A percentile compares a stretch with the other conserved stretches of the same genome.
These are phyloP conservation scores for Vesta saturnalis DNA, from an alignment of 2,888 invertebrate species.

Conservation along the genomic window DNA sequence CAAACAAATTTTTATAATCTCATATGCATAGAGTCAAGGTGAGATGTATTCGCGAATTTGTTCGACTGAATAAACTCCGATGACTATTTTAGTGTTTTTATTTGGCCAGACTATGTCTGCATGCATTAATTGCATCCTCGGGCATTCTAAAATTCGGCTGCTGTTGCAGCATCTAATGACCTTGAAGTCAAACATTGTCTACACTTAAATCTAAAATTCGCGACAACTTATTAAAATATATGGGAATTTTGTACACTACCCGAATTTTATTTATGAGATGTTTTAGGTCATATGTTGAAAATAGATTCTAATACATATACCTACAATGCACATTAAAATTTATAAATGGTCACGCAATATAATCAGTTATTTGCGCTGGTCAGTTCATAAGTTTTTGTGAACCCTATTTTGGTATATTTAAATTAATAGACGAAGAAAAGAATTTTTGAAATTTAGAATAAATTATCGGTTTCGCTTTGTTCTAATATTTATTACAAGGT, in stretches of 20 bases:
- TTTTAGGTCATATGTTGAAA: too few relatives aligned
- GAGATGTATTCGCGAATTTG: slow-evolving; percentile 48
- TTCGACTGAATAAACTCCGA: slow-evolving; percentile 47
- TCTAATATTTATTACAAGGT: slow-evolving; percentile 14
- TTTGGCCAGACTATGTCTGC: slow-evolving; percentile 55
- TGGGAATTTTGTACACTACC: background rate
- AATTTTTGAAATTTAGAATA: slow-evolving; percentile 14
- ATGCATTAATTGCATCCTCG: slow-evolving; percentile 62
- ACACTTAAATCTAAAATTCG: slow-evolving; percentile 30
- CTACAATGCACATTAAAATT: background rate
- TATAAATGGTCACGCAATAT: slow-evolving; percentile 23
- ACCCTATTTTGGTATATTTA: background rate
- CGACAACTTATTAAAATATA: slow-evolving; percentile 20
- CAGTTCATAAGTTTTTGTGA: slow-evolving; percentile 28
- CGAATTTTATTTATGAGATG: too few relatives aligned
- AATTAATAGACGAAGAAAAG: background rate
- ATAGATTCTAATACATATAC: too few relatives aligned
- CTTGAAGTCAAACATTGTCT: slow-evolving; percentile 32
- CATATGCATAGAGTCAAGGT: slow-evolving; percentile 48
- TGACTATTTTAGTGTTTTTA: slow-evolving; percentile 50
- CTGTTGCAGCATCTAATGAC: slow-evolving; percentile 42
- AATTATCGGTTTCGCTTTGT: slow-evolving; percentile 14
- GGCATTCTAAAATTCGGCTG: slow-evolving; percentile 54
- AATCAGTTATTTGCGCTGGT: slow-evolving; percentile 25
- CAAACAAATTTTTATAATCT: slow-evolving; percentile 22